phyloP scores from a whole-genome alignment of 37 sponge, comb jelly and placozoan species.

The Spongia lamella region DNA sequence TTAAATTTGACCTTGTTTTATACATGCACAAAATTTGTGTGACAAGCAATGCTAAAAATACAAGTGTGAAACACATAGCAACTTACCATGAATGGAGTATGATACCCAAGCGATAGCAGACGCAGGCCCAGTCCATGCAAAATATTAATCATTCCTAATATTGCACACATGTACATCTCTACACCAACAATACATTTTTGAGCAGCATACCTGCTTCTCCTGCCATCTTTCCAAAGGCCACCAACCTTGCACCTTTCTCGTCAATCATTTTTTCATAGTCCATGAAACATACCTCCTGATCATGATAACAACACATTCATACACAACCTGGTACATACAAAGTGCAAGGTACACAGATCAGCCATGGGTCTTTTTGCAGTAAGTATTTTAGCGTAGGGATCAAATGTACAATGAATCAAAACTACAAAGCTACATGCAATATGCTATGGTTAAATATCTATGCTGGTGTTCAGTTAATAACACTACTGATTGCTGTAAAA shows the following conservation, averaged over 20 bases:
- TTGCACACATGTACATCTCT: not conserved
- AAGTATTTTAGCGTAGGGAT: not conserved
- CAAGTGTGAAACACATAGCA: not conserved
- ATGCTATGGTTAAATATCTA: not conserved
- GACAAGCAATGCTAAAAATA: not conserved
- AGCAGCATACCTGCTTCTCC: constrained; percentile 77
- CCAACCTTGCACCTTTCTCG: constrained; percentile 67
- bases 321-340: too few relatives aligned
- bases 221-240: constrained; percentile 96
- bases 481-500: not conserved
- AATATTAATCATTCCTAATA: constrained; percentile 73
- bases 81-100: constrained; percentile 91
- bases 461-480: not conserved
- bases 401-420: not conserved
- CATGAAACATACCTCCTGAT: constrained; percentile 76
- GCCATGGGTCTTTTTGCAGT: not conserved
- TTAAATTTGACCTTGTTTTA: too few relatives aligned
- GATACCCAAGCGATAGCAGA: constrained; percentile 85
- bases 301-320: too few relatives aligned
- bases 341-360: not conserved
- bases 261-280: constrained; percentile 92
- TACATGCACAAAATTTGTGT: too few relatives aligned
- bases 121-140: constrained; percentile 93
- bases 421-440: not conserved
- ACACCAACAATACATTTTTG: constrained; percentile 1